Conservation (phyloP, 2,888 invertebrate species). For the Macrosiphum euphorbiae region DNA sequence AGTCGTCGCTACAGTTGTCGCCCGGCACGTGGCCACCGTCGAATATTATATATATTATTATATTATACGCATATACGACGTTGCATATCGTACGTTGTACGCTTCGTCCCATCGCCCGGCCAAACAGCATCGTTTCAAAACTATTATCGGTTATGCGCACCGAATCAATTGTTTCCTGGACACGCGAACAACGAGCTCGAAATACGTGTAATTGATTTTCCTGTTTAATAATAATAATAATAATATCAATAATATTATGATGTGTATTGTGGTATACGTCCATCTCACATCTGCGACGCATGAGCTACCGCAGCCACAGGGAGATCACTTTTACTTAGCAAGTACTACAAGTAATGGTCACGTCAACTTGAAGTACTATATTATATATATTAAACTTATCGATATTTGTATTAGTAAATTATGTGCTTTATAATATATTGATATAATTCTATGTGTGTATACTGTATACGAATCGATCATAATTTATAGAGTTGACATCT, state of each 20-base stretch:
- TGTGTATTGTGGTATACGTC: neutral
- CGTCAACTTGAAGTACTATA: neutral
- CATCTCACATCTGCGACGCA: neutral
- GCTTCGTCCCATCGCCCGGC: neutral
- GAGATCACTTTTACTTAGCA: neutral
- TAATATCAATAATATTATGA: neutral
- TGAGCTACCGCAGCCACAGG: neutral
- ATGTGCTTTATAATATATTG: neutral
- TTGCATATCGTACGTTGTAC: too few species aligned
- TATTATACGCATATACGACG: too few species aligned
- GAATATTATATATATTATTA: neutral
- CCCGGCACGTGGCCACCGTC: slow-evolving; percentile 1
- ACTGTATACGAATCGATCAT: neutral
- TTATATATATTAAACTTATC: neutral
- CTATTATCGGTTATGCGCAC: neutral
- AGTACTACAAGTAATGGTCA: neutral
- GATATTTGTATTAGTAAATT: neutral
- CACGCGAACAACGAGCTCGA: neutral
- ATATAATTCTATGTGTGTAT: neutral
- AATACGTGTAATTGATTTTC: neutral
- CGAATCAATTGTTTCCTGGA: neutral
- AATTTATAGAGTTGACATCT: neutral
- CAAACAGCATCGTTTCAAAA: neutral
- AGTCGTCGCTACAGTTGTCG: slow-evolving; percentile 22
- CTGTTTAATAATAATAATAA: neutral